Evolutionary conservation across 1,140 invertebrate species (phyloP).

Genomic region (Rhopalosiphum maidis): DNA sequence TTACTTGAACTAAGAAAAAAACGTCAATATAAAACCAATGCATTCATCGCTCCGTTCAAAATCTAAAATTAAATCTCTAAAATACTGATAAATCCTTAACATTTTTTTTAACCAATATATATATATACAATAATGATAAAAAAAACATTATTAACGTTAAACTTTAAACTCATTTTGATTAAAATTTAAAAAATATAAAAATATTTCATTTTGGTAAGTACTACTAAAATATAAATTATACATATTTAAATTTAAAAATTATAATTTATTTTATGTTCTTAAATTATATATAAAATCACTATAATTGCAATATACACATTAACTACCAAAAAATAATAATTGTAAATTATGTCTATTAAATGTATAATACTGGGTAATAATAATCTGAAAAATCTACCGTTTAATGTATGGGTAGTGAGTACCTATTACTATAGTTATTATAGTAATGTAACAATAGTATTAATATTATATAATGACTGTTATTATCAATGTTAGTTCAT

Average conservation of each 20-base stretch:
- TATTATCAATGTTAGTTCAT: constrained; percentile 4
- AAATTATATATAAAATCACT: constrained; percentile 1
- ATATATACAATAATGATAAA: background rate
- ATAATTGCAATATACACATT: background rate
- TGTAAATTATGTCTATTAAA: constrained; percentile 9
- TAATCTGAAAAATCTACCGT: background rate
- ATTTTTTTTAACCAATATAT: background rate
- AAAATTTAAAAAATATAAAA: background rate
- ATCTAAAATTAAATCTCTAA: background rate
- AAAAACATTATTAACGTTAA: too few relatives aligned
- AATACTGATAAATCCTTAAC: too few relatives aligned
- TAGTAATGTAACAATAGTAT: constrained; percentile 8
- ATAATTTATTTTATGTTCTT: constrained; percentile 3
- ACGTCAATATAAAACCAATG: background rate
- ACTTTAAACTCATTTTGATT: background rate
- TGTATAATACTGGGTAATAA: background rate
- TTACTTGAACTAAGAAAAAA: background rate
- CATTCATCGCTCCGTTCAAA: background rate
- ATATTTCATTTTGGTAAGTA: background rate
- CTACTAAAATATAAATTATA: background rate
- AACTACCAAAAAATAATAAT: constrained; percentile 12
- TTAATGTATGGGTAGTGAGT: background rate
- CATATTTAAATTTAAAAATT: background rate
- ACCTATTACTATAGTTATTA: background rate
- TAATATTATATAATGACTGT: constrained; percentile 21